Base-by-base conservation (phyloP, 2,113 vertebrate species). In the Oryzias celebensis region DNA sequence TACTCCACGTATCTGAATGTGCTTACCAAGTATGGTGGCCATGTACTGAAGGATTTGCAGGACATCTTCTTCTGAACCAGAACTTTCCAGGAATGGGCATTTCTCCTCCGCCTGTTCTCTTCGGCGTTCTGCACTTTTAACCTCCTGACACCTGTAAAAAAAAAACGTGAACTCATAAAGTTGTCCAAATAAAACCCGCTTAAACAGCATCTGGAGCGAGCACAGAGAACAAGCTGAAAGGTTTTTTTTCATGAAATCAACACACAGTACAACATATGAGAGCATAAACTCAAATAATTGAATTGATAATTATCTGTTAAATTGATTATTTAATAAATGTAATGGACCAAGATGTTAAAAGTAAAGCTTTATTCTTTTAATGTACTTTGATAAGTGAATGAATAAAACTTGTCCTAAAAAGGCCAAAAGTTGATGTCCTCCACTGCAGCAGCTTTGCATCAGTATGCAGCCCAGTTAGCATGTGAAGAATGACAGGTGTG, bases 21-120 rank as follows among this genome's bases (percentile, higher is more conserved):
- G 55, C 90, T 74, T 92, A 99, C 97, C 95, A 53, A 98, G 92
- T 82, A 98, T 85, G 70, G 96, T 95, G 65, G 95, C 96, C 1
- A 93, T 94, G 79, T 95, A 94, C 80, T 96, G 95, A 47, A 99
- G 94, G 89, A 97, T 96, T 93, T 94, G 95, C 91, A 96, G 94
- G 88, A 98, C 91, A 67, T 97, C 96, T 83, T 95, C 95, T 55
- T 97, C 96, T 50, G 87, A 90, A 75, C 91, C 93, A 79, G 93
- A 92, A 80, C 92, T 93, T 85, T 95, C 95, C 61, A 94, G 85
- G 80, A 93, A 94, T 58, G 90, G 90, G 80, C 94, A 97, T 89
- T 94, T 95, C 73, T 95, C 93, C 23, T 96, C 93, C 75, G 90
- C 94, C 82, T 91, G 92, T 45, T 95, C 92, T 73, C 90, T 77